Evolutionary conservation across 2,113 vertebrate species (phyloP).

Genomic region (Trogon surrucura): DNA sequence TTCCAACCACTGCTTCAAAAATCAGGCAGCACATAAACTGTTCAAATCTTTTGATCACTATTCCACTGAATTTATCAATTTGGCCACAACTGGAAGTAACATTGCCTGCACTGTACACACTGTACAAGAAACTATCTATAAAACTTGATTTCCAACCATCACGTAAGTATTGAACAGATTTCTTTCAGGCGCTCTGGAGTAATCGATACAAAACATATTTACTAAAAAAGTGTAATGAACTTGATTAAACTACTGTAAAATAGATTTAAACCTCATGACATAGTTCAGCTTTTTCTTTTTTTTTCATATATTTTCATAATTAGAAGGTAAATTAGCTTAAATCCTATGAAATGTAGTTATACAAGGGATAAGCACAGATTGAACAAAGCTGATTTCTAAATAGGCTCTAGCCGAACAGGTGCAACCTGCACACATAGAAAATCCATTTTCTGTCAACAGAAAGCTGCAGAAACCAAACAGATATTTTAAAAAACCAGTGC

Average conservation of each 20-base stretch:
- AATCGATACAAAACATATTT: background rate
- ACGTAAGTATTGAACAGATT: background rate
- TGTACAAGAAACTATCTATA: background rate
- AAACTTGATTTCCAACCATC: background rate
- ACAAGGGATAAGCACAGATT: background rate
- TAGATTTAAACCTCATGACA: background rate
- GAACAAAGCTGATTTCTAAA: background rate
- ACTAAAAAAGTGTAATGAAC: background rate
- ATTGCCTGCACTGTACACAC: background rate
- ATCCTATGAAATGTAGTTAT: background rate
- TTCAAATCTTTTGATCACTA: background rate
- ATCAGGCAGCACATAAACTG: background rate
- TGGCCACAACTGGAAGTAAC: background rate
- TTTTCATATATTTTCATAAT: background rate
- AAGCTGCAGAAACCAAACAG: background rate
- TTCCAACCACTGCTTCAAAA: background rate
- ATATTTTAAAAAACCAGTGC: background rate
- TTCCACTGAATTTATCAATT: background rate
- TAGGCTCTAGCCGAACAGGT: background rate
- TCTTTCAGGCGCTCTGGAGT: background rate
- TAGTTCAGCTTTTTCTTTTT: background rate
- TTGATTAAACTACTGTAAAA: background rate
- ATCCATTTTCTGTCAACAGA: background rate
- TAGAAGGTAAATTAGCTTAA: background rate
- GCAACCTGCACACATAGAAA: background rate